Conservation (phyloP, 2,888 invertebrate genomes). For the Chymomyza caudatula region DNA sequence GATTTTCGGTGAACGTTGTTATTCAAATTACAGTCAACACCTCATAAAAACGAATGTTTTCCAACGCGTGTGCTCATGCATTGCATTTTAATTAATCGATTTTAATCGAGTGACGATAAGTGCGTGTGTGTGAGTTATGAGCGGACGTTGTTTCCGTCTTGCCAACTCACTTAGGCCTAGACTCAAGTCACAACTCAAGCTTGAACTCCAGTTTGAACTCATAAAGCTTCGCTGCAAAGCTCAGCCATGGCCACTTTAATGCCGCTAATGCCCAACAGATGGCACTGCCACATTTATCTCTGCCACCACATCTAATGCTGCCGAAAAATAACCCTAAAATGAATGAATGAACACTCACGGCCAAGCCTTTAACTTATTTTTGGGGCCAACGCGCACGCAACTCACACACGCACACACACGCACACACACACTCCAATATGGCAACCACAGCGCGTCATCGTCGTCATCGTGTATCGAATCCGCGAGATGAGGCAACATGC, state of each 20-base stretch:
- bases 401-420: conserved; percentile 3
- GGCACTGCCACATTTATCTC: conserved; percentile 36
- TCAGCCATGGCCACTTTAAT: conserved; percentile 28
- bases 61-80: conserved; percentile 45
- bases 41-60: conserved; percentile 71
- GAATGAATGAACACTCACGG: conserved; percentile 19
- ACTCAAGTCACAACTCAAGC: conserved; percentile 24
- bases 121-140: conserved; percentile 16
- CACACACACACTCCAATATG: not conserved
- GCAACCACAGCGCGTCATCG: not conserved
- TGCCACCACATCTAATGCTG: not conserved
- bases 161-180: not conserved
- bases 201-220: conserved; percentile 20
- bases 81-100: conserved; percentile 48
- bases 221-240: conserved; percentile 37
- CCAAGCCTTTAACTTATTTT: conserved; percentile 35
- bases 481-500: conserved; percentile 2
- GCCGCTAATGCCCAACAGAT: conserved; percentile 55
- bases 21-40: conserved; percentile 67
- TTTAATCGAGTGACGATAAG: conserved; percentile 8
- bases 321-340: conserved; percentile 12
- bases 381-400: conserved; percentile 30
- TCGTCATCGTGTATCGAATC: not conserved
- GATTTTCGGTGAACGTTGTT: conserved; percentile 37
- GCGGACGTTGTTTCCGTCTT: conserved; percentile 42